A percentile compares a stretch with the other conserved stretches of the same genome.
Conservation (phyloP, 2,888 invertebrate species). For the Agonopterix arenella region DNA sequence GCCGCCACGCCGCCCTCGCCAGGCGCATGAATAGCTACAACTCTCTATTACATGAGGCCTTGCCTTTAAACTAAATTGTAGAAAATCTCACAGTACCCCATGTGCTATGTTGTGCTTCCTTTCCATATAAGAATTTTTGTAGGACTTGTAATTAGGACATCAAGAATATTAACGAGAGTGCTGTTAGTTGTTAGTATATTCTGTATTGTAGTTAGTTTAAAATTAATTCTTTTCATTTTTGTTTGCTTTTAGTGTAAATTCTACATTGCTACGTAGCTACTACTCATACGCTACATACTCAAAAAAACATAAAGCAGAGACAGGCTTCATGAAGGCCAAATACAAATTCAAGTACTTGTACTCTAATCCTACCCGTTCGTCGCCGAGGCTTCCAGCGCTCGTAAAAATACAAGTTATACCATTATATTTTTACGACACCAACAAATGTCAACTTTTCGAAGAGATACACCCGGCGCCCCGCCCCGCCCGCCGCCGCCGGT, state of each 20-base stretch:
- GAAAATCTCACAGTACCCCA: neutral
- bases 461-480: conserved; percentile 30
- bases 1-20: conserved; percentile 23
- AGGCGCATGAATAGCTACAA: conserved; percentile 26
- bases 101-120: too few relatives aligned
- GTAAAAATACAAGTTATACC: conserved; percentile 67
- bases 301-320: too few relatives aligned
- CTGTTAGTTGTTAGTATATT: too few relatives aligned
- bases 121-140: too few relatives aligned
- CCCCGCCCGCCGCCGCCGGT: conserved; percentile 16
- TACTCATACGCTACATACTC: too few relatives aligned
- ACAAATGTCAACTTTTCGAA: conserved; percentile 68
- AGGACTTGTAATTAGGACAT: too few relatives aligned
- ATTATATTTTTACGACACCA: conserved; percentile 69
- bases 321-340: conserved; percentile 2
- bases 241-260: too few relatives aligned
- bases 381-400: conserved; percentile 46
- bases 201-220: too few relatives aligned
- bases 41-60: conserved; percentile 26
- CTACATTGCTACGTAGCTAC: too few relatives aligned
- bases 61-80: conserved; percentile 21
- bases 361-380: conserved; percentile 40
- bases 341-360: conserved; percentile 21
- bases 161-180: too few relatives aligned
- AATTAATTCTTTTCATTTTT: too few relatives aligned